phyloP scores from a whole-genome alignment of 2,797 vertebrate genomes.

The Odontamblyopus rebecca region DNA sequence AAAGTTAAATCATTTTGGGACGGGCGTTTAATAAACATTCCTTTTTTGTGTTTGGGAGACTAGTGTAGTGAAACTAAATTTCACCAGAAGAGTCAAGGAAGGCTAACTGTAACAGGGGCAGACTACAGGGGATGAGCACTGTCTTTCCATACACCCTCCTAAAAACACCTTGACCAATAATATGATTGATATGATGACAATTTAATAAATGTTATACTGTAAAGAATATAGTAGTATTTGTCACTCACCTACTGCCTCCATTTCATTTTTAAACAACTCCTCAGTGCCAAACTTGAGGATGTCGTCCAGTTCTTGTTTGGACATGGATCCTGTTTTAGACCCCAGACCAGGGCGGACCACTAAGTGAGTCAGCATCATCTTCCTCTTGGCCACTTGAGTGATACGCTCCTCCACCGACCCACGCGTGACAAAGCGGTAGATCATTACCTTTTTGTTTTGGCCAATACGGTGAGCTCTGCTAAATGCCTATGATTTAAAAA shows the following conservation, averaged over 20 bases:
- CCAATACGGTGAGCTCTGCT: constrained; percentile 97
- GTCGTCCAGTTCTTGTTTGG: constrained; percentile 96
- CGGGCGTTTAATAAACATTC: neutral
- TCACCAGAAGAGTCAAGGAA: neutral
- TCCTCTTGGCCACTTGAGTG: constrained; percentile 97
- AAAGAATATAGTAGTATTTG: neutral
- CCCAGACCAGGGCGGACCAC: constrained; percentile 95
- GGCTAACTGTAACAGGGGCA: neutral
- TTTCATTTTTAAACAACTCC: constrained; percentile 96
- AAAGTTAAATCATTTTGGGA: neutral
- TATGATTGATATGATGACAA: neutral
- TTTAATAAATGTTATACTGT: neutral
- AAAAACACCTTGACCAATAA: neutral
- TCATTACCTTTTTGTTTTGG: constrained; percentile 98
- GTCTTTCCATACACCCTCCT: neutral
- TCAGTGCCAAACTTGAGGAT: constrained; percentile 98
- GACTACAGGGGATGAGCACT: neutral
- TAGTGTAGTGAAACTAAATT: neutral
- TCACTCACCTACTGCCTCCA: constrained; percentile 85
- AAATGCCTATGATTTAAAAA: constrained; percentile 82
- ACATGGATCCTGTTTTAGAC: constrained; percentile 98
- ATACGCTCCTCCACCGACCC: constrained; percentile 97
- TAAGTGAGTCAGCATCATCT: constrained; percentile 99
- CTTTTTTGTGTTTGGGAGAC: neutral
- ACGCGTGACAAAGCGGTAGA: constrained; percentile 96